These are phyloP conservation scores for Cheirogaleus medius DNA, from an alignment of 2,113 vertebrate genomes.

Conservation along the genomic window DNA sequence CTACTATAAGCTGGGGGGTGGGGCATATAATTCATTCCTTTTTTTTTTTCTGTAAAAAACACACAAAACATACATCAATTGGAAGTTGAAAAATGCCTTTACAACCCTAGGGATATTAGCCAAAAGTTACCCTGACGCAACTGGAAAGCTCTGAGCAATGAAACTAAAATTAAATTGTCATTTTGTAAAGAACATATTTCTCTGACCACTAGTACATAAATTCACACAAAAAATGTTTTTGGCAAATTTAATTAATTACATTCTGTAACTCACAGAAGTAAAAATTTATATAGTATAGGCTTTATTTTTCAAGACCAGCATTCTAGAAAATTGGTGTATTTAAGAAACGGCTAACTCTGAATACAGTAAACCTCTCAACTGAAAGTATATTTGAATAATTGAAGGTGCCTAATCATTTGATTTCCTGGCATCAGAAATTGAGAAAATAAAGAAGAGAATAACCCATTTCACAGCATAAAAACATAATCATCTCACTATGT, in stretches of 20 bases:
- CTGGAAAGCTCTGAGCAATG: neutral
- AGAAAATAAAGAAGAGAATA: neutral
- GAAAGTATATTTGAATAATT: neutral
- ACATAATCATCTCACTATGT: neutral
- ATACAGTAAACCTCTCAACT: neutral
- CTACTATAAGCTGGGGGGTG: neutral
- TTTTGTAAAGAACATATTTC: constrained; percentile 4
- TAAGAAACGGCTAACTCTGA: neutral
- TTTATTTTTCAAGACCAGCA: neutral
- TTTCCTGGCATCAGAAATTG: neutral
- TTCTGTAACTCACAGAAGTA: neutral
- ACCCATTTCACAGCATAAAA: neutral
- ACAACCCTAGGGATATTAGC: neutral
- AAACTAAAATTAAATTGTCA: neutral
- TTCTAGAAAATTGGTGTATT: neutral
- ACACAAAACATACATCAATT: neutral
- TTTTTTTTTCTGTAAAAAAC: neutral
- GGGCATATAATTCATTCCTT: neutral
- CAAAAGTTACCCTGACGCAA: neutral
- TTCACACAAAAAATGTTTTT: neutral
- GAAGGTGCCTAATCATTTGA: neutral
- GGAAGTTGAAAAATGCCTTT: neutral
- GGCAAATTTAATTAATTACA: neutral
- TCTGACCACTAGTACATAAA: neutral
- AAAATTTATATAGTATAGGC: neutral